phyloP scores from a whole-genome alignment of 2,797 vertebrate species.

The Nyctibius grandis region DNA sequence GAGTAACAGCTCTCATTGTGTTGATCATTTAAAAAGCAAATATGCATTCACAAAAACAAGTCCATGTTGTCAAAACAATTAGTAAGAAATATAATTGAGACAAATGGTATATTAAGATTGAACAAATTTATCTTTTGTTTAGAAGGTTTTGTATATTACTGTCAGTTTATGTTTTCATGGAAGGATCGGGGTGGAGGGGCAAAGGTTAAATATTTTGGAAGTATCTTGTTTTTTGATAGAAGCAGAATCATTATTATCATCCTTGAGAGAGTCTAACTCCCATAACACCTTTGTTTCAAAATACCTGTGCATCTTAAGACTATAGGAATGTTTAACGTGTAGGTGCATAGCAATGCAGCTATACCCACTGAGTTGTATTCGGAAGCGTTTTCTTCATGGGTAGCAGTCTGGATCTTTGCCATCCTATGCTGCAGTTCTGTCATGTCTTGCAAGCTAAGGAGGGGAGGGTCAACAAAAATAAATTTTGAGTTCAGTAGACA shows the following conservation, averaged over 20 bases:
- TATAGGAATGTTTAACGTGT: background rate
- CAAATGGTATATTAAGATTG: background rate
- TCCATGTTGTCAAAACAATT: background rate
- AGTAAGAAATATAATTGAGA: background rate
- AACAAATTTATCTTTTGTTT: background rate
- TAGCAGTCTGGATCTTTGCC: background rate
- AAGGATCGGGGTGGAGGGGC: background rate
- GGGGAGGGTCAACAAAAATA: background rate
- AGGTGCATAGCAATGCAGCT: background rate
- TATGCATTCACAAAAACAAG: background rate
- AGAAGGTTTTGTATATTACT: background rate
- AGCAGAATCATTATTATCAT: background rate
- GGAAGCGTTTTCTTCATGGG: background rate
- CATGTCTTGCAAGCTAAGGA: background rate
- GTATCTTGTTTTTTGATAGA: background rate
- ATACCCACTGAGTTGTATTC: accelerated
- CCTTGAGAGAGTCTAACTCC: background rate
- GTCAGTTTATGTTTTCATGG: background rate
- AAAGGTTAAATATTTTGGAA: background rate
- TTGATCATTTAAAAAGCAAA: background rate
- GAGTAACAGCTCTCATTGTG: background rate
- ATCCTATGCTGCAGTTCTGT: background rate
- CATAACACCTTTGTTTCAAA: background rate
- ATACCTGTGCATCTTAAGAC: background rate
- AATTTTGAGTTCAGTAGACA: background rate